phyloP scores from a whole-genome alignment of 1,140 invertebrate species.

The Eulimnadia texana region DNA sequence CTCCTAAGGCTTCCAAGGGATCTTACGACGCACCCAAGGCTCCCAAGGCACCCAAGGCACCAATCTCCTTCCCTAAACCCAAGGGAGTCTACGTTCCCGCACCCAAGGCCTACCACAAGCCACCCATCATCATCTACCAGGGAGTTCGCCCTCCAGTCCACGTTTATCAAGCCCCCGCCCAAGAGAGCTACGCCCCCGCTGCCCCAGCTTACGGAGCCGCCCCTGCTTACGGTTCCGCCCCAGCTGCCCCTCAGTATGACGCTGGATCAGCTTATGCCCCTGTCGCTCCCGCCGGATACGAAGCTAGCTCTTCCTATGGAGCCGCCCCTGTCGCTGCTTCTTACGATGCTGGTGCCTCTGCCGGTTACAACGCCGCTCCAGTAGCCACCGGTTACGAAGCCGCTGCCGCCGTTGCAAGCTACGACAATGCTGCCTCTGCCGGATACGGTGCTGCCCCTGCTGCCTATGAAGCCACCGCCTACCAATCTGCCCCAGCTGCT shows the following conservation, averaged over 20 bases:
- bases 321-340: background rate
- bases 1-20: constrained; percentile 10
- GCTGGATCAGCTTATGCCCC: background rate
- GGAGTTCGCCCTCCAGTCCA: constrained; percentile 30
- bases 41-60: constrained; percentile 8
- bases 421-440: background rate
- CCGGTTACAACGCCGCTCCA: constrained; percentile 3
- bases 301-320: background rate
- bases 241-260: background rate
- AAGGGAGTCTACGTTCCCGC: constrained; percentile 25
- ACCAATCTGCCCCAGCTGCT: background rate
- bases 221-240: background rate
- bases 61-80: constrained; percentile 5
- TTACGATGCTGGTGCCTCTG: background rate
- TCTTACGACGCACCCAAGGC: constrained; percentile 5
- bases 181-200: constrained; percentile 1
- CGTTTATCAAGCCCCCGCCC: constrained; percentile 24
- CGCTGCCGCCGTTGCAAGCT: background rate
- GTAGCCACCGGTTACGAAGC: constrained; percentile 5
- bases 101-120: constrained; percentile 28
- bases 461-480: background rate
- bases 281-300: background rate
- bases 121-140: constrained; percentile 33
- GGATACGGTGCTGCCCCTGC: background rate
- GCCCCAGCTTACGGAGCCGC: background rate